Evolutionary conservation across 2,113 vertebrate genomes (phyloP), one percentile per base, ranked within the genome.

Genomic region (Cromileptes altivelis): DNA sequence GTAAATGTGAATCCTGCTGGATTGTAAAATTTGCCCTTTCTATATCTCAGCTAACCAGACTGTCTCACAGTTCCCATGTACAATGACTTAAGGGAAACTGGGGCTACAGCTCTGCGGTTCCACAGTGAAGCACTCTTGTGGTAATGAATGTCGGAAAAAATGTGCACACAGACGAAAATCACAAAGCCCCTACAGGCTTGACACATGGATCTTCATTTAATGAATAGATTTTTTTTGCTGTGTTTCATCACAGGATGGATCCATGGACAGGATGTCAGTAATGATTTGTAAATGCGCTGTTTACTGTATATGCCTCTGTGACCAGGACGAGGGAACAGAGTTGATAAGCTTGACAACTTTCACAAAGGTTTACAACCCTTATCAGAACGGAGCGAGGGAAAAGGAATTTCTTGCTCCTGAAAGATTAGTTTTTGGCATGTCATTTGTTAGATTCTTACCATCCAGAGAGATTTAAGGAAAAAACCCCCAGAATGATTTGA

Each of bases 41-140:
- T 88, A 55, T 90, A 85, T 93, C 91, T 84, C 82, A n/a, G 85
- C 62, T 58, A 58, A 72, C 15, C 84, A 87, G 89, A 56, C 68
- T 2, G 57, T 65, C 81, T 80, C 82, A 73, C 73, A 72, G 67
- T 84, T 89, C 64, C 63, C 70, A 70, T 85, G 77, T 73, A 85
- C 65, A 89, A 89, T 88, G 88, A 82, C 90, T 92, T 86, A 1
- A 84, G 89, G 92, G 87, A 81, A 76, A 80, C 69, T 79, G 85
- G 80, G 88, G 70, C 73, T 81, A 64, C 40, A 70, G 77, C 75
- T 78, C 74, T 65, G 65, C 18, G n/a, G 61, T 67, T 85, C 57
- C 65, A 75, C 80, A 72, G 64, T 69, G 70, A 81, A 62, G 70
- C 45, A 68, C 69, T 55, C 33, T 87, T 87, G 86, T 69, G 78